phyloP scores from a whole-genome alignment of 2,113 vertebrate genomes.

The Salvator merianae region DNA sequence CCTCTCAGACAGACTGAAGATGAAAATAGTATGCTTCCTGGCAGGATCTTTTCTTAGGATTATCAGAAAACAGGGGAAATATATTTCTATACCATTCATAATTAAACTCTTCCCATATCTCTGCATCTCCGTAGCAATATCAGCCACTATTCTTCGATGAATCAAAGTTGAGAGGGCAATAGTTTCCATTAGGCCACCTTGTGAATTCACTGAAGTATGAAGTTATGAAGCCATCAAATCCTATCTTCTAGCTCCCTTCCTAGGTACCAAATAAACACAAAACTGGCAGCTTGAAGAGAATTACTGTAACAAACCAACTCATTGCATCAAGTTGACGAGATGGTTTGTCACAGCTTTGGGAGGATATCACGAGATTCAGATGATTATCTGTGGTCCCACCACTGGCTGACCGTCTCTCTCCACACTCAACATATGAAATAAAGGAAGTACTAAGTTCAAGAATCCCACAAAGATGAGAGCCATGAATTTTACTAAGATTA shows the following conservation, averaged over 20 bases:
- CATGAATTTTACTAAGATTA: not conserved
- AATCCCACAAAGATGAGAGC: not conserved
- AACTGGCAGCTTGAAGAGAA: too few relatives aligned
- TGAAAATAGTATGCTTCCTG: too few relatives aligned
- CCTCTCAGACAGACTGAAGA: too few relatives aligned
- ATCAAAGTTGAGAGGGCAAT: not conserved
- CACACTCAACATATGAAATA: not conserved
- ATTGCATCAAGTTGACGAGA: not conserved
- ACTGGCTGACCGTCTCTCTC: not conserved
- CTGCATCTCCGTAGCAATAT: not conserved
- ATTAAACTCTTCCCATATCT: not conserved
- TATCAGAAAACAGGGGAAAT: not conserved
- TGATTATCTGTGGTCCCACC: too few relatives aligned
- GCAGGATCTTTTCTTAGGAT: not conserved
- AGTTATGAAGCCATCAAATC: not conserved
- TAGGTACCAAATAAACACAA: not conserved
- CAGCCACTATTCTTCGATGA: not conserved
- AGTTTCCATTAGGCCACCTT: not conserved
- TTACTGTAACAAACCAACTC: too few relatives aligned
- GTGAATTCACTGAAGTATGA: not conserved
- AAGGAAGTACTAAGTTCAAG: too few relatives aligned
- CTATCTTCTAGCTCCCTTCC: too few relatives aligned
- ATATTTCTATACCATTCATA: not conserved
- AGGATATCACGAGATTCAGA: not conserved
- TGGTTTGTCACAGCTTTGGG: not conserved